Base-by-base conservation (phyloP, 2,113 vertebrate species). In the Ia io region DNA sequence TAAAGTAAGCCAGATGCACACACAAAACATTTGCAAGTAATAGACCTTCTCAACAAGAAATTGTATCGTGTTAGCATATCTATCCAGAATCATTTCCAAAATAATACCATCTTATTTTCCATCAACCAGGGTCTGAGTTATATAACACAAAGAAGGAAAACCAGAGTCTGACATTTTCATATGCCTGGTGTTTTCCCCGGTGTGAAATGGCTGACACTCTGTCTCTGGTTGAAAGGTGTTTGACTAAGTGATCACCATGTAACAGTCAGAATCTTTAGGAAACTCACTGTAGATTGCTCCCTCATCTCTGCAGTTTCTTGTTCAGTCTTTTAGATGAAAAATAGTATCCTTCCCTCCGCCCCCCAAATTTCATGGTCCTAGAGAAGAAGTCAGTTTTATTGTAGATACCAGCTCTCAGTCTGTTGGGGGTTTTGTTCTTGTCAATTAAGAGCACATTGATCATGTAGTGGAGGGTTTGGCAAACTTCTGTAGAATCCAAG, bases 271-370 rank as follows among this genome's bases (percentile, higher is more conserved):
- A 44, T 67, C 25, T 78, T 14, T 35, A 37, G 44, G 83, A 1
- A 84, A 59, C 28, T 92, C 49, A 35, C 28, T 69, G 22, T 70
- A 51, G 16, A 74, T 63, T 37, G 6, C 10, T 30, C 65, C 78
- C n/a, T 87, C 13, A 11, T 65, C n/a, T 79, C 63, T 70, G 35
- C 13, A 28, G 51, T 88, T 85, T 82, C 59, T 86, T 83, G 10
- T 67, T 74, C 51, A 88, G 16, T 49, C 65, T 90, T 71, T 51
- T 22, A 67, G 25, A 78, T 92, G 44, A 65, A 90, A 95, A 93
- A 61, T 16, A 71, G 2, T 51, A 10, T 71, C 40, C 59, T 84
- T 76, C 35, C 3, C 25, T 59, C n/a, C 30, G 5, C 30, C 28
- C 28, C 8, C 44, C 61, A 40, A 35, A 84, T 32, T 82, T 92